Evolutionary conservation across 2,888 invertebrate genomes (phyloP), one percentile per base, ranked within the genome.

Genomic region (Masnerella sp.): DNA sequence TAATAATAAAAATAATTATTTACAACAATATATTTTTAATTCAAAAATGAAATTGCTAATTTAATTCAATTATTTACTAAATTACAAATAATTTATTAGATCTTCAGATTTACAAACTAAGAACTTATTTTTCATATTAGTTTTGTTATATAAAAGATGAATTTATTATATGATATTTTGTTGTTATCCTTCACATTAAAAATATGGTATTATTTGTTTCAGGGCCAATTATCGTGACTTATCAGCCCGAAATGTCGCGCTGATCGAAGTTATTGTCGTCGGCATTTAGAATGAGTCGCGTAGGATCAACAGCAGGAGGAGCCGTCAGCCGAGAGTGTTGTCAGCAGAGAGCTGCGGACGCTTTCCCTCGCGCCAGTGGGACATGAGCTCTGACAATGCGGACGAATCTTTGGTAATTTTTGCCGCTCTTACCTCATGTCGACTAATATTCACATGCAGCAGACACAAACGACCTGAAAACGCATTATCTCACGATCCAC

Each of bases 341-440:
- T 80, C 79, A 77, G 80, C 78, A 58, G 77, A 74, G 59, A 64
- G 52, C 58, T 58, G 69, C 74, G 68, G 79, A 77, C 76, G 58
- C 69, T 70, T 80, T 80, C 79, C 79, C 80, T 78, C 82, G 80
- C 79, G 83, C 82, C 79, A 80, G 81, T 79, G 82, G 85, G 86
- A 83, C 85, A 87, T 87, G 86, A 87, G 83, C 86, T 83, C 84
- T 85, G 86, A 86, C 84, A 87, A 87, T 87, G 87, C 83, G 81
- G 87, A 87, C 81, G 87, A 87, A 84, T 87, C 87, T 86, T 85
- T 87, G 87, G 87, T 87, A 85, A 86, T 83, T 83, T 82, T 65
- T 32, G 38, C 47, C 22, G 52, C 36, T 18, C 20, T 61, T 61
- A 40, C 38, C 17, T 61, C 49, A 61, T 40, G 12, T 43, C 30